A percentile compares a stretch with the other conserved stretches of the same genome.
phyloP scores from a whole-genome alignment of 2,888 invertebrate species.

The Lymantria monacha region DNA sequence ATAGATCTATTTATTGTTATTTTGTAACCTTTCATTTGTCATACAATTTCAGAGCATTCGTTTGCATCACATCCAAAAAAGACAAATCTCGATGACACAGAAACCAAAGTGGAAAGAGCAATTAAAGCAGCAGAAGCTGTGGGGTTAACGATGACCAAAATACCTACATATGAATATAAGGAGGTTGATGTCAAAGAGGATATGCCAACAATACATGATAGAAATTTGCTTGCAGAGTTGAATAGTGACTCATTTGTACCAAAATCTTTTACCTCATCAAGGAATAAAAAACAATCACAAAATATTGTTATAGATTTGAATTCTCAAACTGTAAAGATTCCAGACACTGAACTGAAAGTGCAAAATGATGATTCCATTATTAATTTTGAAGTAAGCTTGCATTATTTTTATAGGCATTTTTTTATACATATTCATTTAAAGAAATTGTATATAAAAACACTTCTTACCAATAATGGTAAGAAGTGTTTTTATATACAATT shows the following conservation, averaged over 20 bases:
- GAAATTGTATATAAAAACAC: too few relatives aligned
- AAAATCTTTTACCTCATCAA: constrained; percentile 81
- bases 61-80: constrained; percentile 35
- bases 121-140: constrained; percentile 78
- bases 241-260: constrained; percentile 87
- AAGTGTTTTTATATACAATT: too few relatives aligned
- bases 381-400: constrained; percentile 84
- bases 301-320: constrained; percentile 89
- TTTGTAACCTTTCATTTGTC: neutral
- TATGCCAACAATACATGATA: constrained; percentile 79
- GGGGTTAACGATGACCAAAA: constrained; percentile 75
- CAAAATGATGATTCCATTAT: constrained; percentile 83
- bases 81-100: constrained; percentile 65
- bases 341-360: constrained; percentile 75
- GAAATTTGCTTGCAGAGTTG: constrained; percentile 85
- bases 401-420: neutral
- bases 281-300: constrained; percentile 83
- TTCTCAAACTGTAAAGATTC: constrained; percentile 86
- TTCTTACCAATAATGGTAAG: too few relatives aligned
- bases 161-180: constrained; percentile 75
- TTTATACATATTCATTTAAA: too few relatives aligned
- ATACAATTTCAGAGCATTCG: constrained; percentile 41
- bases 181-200: constrained; percentile 74
- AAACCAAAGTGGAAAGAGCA: constrained; percentile 71
- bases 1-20: too few relatives aligned